Evolutionary conservation across 2,113 vertebrate species (phyloP).

Genomic region (Leptosomus discolor): DNA sequence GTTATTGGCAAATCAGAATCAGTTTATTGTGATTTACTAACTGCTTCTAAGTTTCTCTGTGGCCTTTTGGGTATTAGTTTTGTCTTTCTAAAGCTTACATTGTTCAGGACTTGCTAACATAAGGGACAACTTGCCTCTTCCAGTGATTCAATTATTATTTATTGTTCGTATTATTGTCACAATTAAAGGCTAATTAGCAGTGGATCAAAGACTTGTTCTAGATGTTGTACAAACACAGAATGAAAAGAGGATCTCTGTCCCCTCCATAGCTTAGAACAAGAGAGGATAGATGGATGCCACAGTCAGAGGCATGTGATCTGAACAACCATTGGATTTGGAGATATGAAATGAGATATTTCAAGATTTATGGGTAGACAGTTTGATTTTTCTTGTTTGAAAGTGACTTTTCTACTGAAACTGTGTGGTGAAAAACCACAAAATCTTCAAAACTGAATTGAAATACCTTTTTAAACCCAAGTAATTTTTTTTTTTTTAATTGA

Average conservation of each 20-base stretch:
- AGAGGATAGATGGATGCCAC: background rate
- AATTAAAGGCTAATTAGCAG: background rate
- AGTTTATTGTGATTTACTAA: background rate
- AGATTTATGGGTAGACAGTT: background rate
- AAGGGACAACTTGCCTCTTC: background rate
- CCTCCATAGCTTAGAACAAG: background rate
- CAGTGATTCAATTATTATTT: background rate
- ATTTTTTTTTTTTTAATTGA: background rate
- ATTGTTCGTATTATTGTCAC: background rate
- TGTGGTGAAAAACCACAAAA: fast-evolving
- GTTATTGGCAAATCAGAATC: background rate
- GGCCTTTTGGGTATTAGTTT: background rate
- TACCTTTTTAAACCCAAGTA: background rate
- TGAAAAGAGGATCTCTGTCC: background rate
- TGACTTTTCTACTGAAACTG: background rate
- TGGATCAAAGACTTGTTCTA: background rate
- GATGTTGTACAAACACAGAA: background rate
- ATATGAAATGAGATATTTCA: background rate
- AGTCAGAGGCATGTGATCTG: background rate
- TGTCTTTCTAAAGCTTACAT: background rate
- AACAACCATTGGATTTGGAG: background rate
- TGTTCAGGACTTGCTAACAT: background rate
- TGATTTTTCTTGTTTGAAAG: background rate
- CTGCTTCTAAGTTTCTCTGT: background rate
- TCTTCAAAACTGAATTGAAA: background rate